Evolutionary conservation across 2,113 vertebrate genomes (phyloP).

Genomic region (Tyto alba): DNA sequence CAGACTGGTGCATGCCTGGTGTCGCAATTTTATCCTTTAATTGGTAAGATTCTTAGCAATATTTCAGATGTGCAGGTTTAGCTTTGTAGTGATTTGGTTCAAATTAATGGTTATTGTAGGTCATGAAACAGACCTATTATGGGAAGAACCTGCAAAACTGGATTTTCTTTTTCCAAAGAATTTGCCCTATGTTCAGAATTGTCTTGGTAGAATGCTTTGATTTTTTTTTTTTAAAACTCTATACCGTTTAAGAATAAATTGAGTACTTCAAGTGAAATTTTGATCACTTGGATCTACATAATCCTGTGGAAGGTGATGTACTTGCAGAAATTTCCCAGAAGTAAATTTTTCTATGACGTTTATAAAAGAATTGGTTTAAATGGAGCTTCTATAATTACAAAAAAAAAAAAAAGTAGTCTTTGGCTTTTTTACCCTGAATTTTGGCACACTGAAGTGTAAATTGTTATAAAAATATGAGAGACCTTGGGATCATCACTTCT

Average conservation of each 20-base stretch:
- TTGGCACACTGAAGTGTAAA: not conserved
- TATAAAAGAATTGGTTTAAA: not conserved
- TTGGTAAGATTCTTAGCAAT: conserved; percentile 74
- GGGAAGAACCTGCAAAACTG: not conserved
- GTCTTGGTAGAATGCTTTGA: not conserved
- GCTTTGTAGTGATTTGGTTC: not conserved
- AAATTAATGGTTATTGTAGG: not conserved
- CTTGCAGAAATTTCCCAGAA: not conserved
- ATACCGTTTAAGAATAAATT: not conserved
- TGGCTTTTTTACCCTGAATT: not conserved
- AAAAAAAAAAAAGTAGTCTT: fast-evolving
- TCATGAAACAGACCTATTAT: not conserved
- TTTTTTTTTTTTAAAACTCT: not conserved
- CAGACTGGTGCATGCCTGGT: conserved; percentile 88
- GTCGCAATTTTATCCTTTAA: conserved; percentile 84
- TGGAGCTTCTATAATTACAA: not conserved
- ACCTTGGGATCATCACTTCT: not conserved
- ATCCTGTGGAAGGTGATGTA: not conserved
- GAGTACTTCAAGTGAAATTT: not conserved
- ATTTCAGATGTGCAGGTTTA: not conserved
- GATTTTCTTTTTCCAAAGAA: not conserved
- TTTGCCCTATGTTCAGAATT: not conserved
- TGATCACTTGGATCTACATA: not conserved
- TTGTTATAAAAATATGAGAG: not conserved
- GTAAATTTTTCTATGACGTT: not conserved